Evolutionary conservation across 2,888 invertebrate species (phyloP).

Genomic region (Anagyrus pseudococci): DNA sequence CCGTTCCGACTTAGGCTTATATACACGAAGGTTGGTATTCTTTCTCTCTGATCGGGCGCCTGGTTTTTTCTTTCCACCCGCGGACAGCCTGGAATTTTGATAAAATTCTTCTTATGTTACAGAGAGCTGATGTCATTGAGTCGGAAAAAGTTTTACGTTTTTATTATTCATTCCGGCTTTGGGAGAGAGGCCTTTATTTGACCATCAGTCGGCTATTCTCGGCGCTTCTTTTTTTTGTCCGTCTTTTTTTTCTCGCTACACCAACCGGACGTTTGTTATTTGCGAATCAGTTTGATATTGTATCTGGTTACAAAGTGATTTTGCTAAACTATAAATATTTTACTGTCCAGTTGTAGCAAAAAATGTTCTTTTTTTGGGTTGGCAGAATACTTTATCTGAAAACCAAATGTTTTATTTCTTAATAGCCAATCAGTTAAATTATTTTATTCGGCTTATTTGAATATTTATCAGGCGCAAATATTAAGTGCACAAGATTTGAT

Average conservation of each 20-base stretch:
- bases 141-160: constrained; percentile 15
- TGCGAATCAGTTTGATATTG: not conserved
- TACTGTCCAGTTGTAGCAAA: too few relatives aligned
- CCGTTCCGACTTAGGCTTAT: not conserved
- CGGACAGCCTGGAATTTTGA: constrained; percentile 27
- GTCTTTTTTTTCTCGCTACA: not conserved
- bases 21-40: not conserved
- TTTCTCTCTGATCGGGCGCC: not conserved
- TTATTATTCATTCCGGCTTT: constrained; percentile 19
- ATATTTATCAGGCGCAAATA: too few relatives aligned
- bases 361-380: too few relatives aligned
- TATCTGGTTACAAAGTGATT: constrained; percentile 15
- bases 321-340: not conserved
- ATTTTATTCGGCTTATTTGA: too few relatives aligned
- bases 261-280: not conserved
- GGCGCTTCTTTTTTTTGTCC: not conserved
- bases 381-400: too few relatives aligned
- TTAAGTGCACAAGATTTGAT: too few relatives aligned
- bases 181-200: too few relatives aligned
- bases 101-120: constrained; percentile 36
- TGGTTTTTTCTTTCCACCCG: not conserved
- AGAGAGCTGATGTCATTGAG: constrained; percentile 24
- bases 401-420: too few relatives aligned
- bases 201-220: not conserved
- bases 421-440: too few relatives aligned